Conservation (phyloP, 2,113 vertebrate genomes). For the Steatornis caripensis region DNA sequence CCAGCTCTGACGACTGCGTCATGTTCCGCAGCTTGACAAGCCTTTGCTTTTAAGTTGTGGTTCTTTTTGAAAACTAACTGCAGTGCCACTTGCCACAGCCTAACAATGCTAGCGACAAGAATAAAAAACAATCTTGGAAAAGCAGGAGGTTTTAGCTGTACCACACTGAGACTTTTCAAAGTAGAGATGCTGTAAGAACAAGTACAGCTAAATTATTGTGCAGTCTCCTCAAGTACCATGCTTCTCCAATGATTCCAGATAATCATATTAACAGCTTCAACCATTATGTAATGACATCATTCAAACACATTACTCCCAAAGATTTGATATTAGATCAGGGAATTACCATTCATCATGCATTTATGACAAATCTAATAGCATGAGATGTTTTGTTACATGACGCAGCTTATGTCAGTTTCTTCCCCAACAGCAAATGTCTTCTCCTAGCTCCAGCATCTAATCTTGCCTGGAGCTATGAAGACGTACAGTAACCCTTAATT, state of each 20-base stretch:
- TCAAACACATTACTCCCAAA: slow-evolving; percentile 56
- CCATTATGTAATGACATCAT: slow-evolving; percentile 53
- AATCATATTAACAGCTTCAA: slow-evolving; percentile 57
- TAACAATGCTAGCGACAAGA: neutral
- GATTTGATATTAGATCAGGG: slow-evolving; percentile 30
- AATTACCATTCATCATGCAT: slow-evolving; percentile 44
- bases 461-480: neutral
- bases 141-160: neutral
- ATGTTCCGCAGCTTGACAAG: neutral
- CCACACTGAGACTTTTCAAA: neutral
- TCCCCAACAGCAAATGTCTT: neutral
- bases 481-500: neutral
- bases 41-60: neutral
- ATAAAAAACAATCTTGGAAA: neutral
- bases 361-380: slow-evolving; percentile 44
- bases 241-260: slow-evolving; percentile 15
- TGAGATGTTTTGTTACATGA: slow-evolving; percentile 31
- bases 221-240: neutral
- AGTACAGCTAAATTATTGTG: neutral
- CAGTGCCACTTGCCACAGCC: neutral
- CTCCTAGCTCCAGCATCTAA: neutral
- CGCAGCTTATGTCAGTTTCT: neutral
- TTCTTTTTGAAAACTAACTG: neutral
- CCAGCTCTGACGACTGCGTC: rapidly evolving
- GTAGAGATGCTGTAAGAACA: neutral